Conservation (phyloP, 2,888 invertebrate genomes). For the Tipula confusa region DNA sequence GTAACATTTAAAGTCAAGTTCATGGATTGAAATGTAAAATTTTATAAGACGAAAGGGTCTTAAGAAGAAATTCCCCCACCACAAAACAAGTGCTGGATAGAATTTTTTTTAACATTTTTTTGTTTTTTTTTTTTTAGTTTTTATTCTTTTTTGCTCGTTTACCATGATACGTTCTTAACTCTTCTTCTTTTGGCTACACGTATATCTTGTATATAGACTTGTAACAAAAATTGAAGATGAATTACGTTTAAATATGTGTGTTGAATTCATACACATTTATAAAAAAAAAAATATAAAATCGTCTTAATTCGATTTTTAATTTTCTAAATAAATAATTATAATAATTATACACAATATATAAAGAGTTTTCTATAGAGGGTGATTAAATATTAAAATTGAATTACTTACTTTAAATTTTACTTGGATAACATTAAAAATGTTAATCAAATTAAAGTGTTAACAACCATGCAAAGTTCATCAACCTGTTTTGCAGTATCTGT, state of each 20-base stretch:
- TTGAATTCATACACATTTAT: background rate
- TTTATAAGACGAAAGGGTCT: conserved; percentile 43
- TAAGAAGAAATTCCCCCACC: conserved; percentile 44
- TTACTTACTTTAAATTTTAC: no score
- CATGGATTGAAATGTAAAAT: conserved; percentile 45
- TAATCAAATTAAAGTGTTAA: no score
- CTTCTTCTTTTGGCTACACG: background rate
- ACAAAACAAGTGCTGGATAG: conserved; percentile 12
- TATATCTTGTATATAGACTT: background rate
- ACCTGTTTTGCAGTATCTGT: no score
- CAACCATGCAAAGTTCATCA: no score
- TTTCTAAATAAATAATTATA: background rate
- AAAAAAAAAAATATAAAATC: background rate
- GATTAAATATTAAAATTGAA: no score
- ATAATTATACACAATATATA: background rate
- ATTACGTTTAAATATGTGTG: background rate
- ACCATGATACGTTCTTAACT: background rate
- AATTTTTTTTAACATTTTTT: background rate
- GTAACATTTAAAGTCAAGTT: conserved; percentile 43
- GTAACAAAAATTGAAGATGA: background rate
- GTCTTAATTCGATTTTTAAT: background rate
- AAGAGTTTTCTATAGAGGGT: no score
- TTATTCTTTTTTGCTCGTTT: background rate
- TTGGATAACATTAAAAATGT: no score
- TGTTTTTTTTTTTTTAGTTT: background rate